These are phyloP conservation scores for Cydia strobilella DNA, from an alignment of 1,140 invertebrate genomes.

Conservation along the genomic window DNA sequence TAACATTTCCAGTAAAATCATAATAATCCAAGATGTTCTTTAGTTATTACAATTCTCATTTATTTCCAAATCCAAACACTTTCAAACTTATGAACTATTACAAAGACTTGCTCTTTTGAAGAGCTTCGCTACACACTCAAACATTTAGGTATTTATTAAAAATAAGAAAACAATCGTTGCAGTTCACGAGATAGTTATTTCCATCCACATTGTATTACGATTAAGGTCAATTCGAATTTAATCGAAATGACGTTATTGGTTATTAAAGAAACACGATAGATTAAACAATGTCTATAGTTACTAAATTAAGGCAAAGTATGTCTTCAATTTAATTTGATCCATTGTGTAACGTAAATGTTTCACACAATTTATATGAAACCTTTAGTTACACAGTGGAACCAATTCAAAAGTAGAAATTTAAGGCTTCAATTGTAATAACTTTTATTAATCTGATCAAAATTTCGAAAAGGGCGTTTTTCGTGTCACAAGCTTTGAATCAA, in stretches of 20 bases:
- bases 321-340: neutral
- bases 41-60: neutral
- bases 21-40: slow-evolving; percentile 2
- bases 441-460: neutral
- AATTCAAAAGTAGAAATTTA: neutral
- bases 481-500: neutral
- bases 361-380: neutral
- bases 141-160: slow-evolving; percentile 22
- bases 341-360: slow-evolving; percentile 3
- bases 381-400: slow-evolving; percentile 1
- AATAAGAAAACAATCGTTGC: slow-evolving; percentile 12
- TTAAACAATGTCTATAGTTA: neutral
- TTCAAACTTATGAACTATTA: slow-evolving; percentile 27
- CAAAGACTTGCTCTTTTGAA: slow-evolving; percentile 17
- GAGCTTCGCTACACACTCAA: slow-evolving; percentile 26
- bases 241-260: neutral
- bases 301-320: neutral
- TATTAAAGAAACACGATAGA: neutral
- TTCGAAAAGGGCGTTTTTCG: neutral
- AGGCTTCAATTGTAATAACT: neutral
- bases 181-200: neutral
- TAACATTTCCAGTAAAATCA: too few relatives aligned
- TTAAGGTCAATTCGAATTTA: neutral
- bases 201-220: neutral
- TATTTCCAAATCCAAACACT: neutral